These are phyloP conservation scores for Periparus ater DNA, from an alignment of 2,797 vertebrate species.

Conservation along the genomic window DNA sequence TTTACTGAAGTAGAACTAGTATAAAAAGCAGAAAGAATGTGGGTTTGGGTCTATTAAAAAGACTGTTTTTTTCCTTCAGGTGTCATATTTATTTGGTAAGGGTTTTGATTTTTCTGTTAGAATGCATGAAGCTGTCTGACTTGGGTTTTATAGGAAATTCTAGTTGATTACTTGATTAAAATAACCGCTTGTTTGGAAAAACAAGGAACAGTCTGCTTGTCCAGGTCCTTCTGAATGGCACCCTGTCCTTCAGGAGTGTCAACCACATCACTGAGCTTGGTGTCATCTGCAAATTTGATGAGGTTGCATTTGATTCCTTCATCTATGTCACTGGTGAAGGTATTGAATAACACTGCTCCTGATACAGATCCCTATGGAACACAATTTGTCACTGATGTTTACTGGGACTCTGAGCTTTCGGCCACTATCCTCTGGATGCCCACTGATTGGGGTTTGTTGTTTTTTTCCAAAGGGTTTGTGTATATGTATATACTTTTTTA, in stretches of 20 bases:
- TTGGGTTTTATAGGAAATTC: neutral
- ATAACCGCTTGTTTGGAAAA: neutral
- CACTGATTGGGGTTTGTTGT: neutral
- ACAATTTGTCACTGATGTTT: neutral
- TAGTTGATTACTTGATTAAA: neutral
- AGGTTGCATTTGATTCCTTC: neutral
- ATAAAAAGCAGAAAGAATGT: neutral
- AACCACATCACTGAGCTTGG: neutral
- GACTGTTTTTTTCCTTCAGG: neutral
- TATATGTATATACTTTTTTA: neutral
- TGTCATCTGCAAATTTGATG: neutral
- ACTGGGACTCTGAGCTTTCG: neutral
- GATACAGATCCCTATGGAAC: neutral
- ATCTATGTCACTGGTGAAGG: neutral
- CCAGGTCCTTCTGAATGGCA: neutral
- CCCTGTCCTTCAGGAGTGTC: neutral
- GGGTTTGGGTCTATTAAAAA: neutral
- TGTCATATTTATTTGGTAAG: neutral
- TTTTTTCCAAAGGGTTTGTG: neutral
- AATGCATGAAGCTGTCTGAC: neutral
- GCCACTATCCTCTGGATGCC: neutral
- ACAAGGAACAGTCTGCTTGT: neutral
- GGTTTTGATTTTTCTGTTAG: neutral
- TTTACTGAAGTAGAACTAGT: neutral
- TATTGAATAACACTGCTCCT: neutral